Conservation (phyloP, 2,888 invertebrate genomes). For the Halictus ligatus region DNA sequence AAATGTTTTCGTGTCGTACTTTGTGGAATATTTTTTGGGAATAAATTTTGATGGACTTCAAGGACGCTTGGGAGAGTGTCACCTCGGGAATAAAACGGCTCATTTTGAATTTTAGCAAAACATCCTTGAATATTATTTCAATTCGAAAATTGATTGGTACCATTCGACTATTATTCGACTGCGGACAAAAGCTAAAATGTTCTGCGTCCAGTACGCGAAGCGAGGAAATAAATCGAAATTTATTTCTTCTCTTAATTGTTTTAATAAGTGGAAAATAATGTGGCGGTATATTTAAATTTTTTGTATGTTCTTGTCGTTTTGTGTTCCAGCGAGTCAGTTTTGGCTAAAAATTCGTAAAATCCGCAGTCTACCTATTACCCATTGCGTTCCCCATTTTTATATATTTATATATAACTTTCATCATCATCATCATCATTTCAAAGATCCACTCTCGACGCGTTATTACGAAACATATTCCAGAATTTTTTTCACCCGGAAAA, state of each 20-base stretch:
- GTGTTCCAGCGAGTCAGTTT: no score
- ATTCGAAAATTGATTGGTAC: background rate
- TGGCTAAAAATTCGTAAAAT: no score
- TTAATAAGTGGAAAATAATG: no score
- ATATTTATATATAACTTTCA: background rate
- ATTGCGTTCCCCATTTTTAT: background rate
- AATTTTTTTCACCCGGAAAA: background rate
- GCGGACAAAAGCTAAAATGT: no score
- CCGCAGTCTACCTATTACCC: background rate
- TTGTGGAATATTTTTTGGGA: background rate
- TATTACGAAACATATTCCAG: background rate
- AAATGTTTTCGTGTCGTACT: background rate
- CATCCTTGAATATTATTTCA: background rate
- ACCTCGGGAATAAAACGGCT: background rate
- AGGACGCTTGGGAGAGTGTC: background rate
- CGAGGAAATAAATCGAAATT: no score
- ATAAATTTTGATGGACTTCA: constrained; percentile 12
- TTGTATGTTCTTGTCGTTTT: no score
- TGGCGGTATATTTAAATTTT: no score
- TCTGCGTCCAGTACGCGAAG: no score
- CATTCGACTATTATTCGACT: background rate
- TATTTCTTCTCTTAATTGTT: no score
- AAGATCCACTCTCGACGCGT: background rate
- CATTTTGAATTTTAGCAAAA: background rate
- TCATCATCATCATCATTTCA: background rate